Evolutionary conservation across 1,140 invertebrate species (phyloP).

Genomic region (Pseudomyrmex cubaensis): DNA sequence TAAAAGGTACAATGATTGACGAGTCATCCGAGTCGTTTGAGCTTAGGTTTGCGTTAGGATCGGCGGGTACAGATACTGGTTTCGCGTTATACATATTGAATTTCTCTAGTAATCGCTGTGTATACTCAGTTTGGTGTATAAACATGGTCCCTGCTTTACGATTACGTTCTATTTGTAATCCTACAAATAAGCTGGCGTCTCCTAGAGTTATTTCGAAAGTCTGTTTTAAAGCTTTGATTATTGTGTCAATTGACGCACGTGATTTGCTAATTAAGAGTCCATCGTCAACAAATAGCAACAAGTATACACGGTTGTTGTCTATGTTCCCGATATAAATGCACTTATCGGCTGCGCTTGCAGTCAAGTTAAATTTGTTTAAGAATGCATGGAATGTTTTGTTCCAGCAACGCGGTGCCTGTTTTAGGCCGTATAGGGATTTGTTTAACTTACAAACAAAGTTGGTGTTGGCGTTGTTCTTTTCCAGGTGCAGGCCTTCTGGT

Average conservation of each 20-base stretch:
- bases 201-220: not conserved
- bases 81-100: constrained; percentile 5
- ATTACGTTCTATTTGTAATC: not conserved
- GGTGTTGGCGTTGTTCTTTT: not conserved
- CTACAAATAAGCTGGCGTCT: not conserved
- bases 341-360: not conserved
- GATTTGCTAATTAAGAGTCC: not conserved
- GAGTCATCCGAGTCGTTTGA: not conserved
- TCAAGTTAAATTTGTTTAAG: not conserved
- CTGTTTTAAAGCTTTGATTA: not conserved
- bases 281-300: not conserved
- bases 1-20: not conserved
- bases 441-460: not conserved
- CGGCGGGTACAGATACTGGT: not conserved
- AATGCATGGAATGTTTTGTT: not conserved
- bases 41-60: not conserved
- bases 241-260: not conserved
- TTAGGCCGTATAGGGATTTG: constrained; percentile 11
- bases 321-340: not conserved
- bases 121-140: not conserved
- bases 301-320: not conserved
- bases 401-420: constrained; percentile 36
- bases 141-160: not conserved
- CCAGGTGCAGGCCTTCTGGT: not conserved
- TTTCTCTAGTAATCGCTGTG: not conserved